phyloP scores from a whole-genome alignment of 2,113 vertebrate genomes.

The Esox niger region DNA sequence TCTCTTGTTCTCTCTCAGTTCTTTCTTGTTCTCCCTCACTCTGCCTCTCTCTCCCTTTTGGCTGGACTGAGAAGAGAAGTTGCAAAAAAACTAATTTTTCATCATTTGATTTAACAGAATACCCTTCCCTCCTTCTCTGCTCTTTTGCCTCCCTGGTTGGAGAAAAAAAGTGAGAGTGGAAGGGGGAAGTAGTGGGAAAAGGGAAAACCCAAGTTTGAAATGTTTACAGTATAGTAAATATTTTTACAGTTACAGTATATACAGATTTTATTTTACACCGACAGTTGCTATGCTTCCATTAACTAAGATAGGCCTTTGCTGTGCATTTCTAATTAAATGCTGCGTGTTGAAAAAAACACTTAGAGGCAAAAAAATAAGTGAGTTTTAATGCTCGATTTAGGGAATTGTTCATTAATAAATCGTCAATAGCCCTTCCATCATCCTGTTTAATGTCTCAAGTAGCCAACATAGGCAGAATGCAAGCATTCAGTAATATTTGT shows the following conservation, averaged over 20 bases:
- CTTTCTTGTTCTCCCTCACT: conserved; percentile 37
- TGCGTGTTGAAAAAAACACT: background rate
- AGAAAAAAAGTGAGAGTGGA: conserved; percentile 38
- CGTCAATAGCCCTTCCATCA: no score
- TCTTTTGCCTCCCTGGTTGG: conserved; percentile 30
- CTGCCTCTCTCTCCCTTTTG: conserved; percentile 10
- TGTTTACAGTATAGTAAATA: conserved; percentile 9
- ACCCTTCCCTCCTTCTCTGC: conserved; percentile 22
- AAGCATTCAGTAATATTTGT: no score
- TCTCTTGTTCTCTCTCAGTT: conserved; percentile 38
- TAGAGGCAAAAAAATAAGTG: background rate
- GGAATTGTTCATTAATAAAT: no score
- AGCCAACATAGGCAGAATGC: no score
- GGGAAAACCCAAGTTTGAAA: conserved; percentile 5
- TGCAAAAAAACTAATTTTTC: conserved; percentile 13
- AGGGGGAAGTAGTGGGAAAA: conserved; percentile 20
- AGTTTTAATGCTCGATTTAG: no score
- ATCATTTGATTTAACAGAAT: no score
- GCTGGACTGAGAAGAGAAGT: conserved; percentile 41
- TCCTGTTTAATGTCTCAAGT: no score
- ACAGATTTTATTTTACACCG: conserved; percentile 33
- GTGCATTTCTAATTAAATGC: conserved; percentile 7
- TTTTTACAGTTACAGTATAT: no score
- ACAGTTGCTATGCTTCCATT: no score
- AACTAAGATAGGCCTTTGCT: conserved; percentile 40